Evolutionary conservation across 2,888 invertebrate species (phyloP), one percentile per base, ranked within the genome.

Genomic region (Cephalotes varians): DNA sequence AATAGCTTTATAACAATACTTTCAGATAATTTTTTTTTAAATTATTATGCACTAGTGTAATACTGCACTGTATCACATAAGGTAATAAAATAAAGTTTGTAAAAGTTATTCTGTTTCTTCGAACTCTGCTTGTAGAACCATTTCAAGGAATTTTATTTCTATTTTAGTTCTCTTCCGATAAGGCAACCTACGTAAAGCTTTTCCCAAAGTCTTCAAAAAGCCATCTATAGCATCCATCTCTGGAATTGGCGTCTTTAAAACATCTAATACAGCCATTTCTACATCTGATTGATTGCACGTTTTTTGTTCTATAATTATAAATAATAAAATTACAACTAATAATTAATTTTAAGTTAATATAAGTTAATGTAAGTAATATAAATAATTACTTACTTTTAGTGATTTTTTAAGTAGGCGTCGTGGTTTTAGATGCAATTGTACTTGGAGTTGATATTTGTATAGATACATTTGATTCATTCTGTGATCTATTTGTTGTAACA

Each of bases 231-330:
- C 49, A 49, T 69, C 49, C 2, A 6, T 31, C 10, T 69, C 3
- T 18, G 67, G 28, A 69, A 69, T 9, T n/a, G 31, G 67, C 31
- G 6, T 69, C 18, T 69, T 69, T 28, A 69, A 31, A 69, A 49
- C 15, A 49, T 69, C 44, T 49, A 69, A 7, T 69, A 69, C 12
- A 69, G 49, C 31, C 5, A 28, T 28, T 67, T 67, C 15, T 47
- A 69, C n/a, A 49, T 12, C 31, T 69, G 28, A 69, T 34, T 7
- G 1, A n/a, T 31, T 34, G 31, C 49, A 10, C 10, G 3, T 3
- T 31, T 69, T 69, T 25, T 2, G 18, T 15, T 47, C 67, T 67
- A 15, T 7, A 67, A 47, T 21, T 47, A 44, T 7, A 47, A 67
- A 31, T 47, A n/a, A n/a, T 28, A 47, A 67, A 47, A 62, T 3